phyloP scores from a whole-genome alignment of 2,797 vertebrate species.

The Craterocephalus amniculus region DNA sequence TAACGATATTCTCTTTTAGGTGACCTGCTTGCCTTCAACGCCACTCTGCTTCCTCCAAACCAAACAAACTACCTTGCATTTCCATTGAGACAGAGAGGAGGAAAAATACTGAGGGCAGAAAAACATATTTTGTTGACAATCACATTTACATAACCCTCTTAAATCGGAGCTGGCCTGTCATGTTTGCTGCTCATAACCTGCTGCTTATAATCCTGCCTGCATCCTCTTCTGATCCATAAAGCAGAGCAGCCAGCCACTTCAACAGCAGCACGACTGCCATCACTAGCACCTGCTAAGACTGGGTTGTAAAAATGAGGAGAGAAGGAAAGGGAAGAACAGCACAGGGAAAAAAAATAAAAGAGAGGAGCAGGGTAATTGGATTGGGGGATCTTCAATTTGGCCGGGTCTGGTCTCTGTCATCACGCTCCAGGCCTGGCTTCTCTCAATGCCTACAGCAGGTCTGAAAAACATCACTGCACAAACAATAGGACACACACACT shows the following conservation, averaged over 20 bases:
- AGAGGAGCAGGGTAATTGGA: slow-evolving; percentile 83
- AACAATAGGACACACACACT: slow-evolving; percentile 47
- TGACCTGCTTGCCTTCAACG: slow-evolving; percentile 36
- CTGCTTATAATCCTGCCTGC: slow-evolving; percentile 75
- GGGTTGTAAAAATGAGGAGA: slow-evolving; percentile 41
- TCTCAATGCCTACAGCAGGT: slow-evolving; percentile 72
- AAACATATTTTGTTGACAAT: slow-evolving; percentile 72
- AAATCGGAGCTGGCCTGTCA: slow-evolving; percentile 75
- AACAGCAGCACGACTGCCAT: slow-evolving; percentile 66
- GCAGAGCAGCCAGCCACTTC: slow-evolving; percentile 64
- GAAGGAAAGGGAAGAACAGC: slow-evolving; percentile 33
- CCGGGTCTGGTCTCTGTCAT: slow-evolving; percentile 83
- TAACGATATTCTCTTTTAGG: slow-evolving; percentile 55
- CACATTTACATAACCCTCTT: slow-evolving; percentile 80
- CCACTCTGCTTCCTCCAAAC: slow-evolving; percentile 35
- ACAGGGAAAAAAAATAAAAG: slow-evolving; percentile 48
- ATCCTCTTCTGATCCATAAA: slow-evolving; percentile 74
- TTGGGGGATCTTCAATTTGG: slow-evolving; percentile 85
- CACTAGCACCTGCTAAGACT: slow-evolving; percentile 66
- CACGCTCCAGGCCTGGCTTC: slow-evolving; percentile 82
- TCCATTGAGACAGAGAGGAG: slow-evolving; percentile 24
- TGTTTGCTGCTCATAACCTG: slow-evolving; percentile 78
- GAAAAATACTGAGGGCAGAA: slow-evolving; percentile 45
- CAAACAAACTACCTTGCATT: slow-evolving; percentile 51
- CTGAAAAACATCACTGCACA: slow-evolving; percentile 67